Evolutionary conservation across 2,113 vertebrate species (phyloP).

Genomic region (Rynchops niger): DNA sequence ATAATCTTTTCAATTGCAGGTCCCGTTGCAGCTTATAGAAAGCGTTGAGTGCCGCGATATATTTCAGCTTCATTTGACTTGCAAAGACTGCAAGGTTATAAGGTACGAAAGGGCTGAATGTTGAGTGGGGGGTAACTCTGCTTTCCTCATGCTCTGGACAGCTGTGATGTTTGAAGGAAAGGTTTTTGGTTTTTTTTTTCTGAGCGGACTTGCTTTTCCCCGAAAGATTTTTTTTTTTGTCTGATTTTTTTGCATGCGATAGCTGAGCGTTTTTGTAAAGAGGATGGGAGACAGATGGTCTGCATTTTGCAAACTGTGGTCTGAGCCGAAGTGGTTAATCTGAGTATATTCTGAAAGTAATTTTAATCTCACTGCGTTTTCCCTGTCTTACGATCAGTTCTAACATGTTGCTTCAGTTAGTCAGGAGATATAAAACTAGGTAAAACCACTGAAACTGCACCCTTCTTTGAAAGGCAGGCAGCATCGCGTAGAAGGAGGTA

Average conservation of each 20-base stretch:
- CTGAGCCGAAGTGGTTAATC: neutral
- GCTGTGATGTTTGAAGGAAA: neutral
- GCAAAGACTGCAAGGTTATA: constrained; percentile 98
- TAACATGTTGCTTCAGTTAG: neutral
- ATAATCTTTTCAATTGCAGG: constrained; percentile 75
- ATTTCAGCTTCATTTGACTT: constrained; percentile 96
- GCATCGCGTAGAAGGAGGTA: neutral
- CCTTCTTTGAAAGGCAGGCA: neutral
- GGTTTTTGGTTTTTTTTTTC: neutral
- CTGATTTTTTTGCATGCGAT: neutral
- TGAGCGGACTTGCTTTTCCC: neutral
- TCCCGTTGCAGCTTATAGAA: constrained; percentile 95
- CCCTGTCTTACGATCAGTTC: neutral
- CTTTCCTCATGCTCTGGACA: neutral
- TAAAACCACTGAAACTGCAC: neutral
- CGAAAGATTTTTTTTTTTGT: neutral
- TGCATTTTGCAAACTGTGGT: neutral
- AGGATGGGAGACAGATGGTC: neutral
- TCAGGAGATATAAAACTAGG: neutral
- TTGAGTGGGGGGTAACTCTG: no score
- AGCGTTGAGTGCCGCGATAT: constrained; percentile 93
- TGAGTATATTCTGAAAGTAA: neutral
- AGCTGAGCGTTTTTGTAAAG: neutral
- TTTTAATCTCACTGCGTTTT: neutral
- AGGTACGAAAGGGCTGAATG: constrained; percentile 75